Percentiles rank a stretch among this genome's conserved stretches.
These are phyloP conservation scores for Idaea straminata DNA, from an alignment of 2,888 invertebrate species.

Conservation along the genomic window DNA sequence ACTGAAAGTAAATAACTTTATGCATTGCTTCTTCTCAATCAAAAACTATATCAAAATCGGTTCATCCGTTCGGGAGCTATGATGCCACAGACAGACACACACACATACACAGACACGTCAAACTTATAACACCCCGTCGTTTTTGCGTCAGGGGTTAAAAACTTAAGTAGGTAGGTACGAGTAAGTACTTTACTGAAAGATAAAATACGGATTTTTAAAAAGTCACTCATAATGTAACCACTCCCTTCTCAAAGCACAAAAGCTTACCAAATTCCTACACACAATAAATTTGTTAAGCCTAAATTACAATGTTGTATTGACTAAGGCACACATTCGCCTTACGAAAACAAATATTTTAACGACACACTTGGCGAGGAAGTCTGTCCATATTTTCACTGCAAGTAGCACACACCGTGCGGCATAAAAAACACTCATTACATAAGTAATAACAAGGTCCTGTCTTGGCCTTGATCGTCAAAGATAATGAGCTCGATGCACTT, in stretches of 20 bases:
- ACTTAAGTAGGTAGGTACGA: no score
- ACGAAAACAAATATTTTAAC: constrained; percentile 8
- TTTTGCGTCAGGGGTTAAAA: no score
- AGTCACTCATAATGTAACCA: neutral
- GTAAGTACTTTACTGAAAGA: no score
- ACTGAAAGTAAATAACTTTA: no score
- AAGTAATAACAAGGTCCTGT: constrained; percentile 23
- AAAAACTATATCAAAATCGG: no score
- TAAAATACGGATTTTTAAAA: neutral
- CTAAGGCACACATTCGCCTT: neutral
- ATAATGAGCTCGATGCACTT: constrained; percentile 1
- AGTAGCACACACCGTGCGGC: neutral
- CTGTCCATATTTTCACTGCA: neutral
- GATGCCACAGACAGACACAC: no score
- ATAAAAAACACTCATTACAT: constrained; percentile 15
- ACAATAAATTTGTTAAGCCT: constrained; percentile 1
- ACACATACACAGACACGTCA: no score
- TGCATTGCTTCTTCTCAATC: no score
- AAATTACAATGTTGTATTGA: constrained; percentile 1
- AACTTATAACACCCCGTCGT: no score
- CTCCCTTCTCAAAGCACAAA: neutral
- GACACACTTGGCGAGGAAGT: constrained; percentile 3
- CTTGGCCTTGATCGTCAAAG: constrained; percentile 28
- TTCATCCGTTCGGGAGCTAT: no score
- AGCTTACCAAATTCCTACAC: neutral